Evolutionary conservation across 2,113 vertebrate species (phyloP).

Genomic region (Cephalopholis sonnerati): DNA sequence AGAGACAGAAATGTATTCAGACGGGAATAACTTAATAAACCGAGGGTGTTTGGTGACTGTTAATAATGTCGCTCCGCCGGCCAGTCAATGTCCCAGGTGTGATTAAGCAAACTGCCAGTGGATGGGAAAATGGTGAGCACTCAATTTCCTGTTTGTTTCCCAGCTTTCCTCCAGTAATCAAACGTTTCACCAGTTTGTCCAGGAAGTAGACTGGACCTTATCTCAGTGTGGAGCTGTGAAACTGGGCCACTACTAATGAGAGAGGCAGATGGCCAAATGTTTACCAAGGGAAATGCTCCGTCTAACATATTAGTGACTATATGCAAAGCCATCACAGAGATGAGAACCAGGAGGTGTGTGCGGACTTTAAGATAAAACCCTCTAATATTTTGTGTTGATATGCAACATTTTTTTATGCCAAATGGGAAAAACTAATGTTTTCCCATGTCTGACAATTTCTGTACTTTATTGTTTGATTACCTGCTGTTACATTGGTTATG

Average conservation of each 20-base stretch:
- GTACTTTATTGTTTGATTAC: neutral
- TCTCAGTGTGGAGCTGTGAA: conserved; percentile 30
- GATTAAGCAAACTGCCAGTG: conserved; percentile 56
- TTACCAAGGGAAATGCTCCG: conserved; percentile 9
- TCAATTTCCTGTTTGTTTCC: conserved; percentile 69
- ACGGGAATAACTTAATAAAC: conserved; percentile 64
- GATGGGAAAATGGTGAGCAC: conserved; percentile 35
- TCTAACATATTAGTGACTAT: conserved; percentile 15
- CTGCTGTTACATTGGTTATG: neutral
- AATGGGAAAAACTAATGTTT: neutral
- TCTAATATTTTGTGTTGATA: neutral
- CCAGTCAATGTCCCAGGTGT: conserved; percentile 37
- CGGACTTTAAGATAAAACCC: neutral
- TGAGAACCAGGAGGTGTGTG: neutral
- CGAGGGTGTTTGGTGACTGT: conserved; percentile 19
- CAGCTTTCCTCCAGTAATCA: conserved; percentile 23
- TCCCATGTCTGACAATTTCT: neutral
- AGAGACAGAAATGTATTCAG: conserved; percentile 45
- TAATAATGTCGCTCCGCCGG: conserved; percentile 33
- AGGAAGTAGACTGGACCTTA: conserved; percentile 12
- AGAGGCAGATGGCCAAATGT: conserved; percentile 5
- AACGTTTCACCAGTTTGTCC: conserved; percentile 19
- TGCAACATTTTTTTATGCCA: neutral
- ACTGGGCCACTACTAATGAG: conserved; percentile 34
- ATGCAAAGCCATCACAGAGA: neutral